Percentiles rank a stretch among this genome's conserved stretches.
Conservation (phyloP, 2,888 invertebrate genomes). For the Trachelus iudaicus region DNA sequence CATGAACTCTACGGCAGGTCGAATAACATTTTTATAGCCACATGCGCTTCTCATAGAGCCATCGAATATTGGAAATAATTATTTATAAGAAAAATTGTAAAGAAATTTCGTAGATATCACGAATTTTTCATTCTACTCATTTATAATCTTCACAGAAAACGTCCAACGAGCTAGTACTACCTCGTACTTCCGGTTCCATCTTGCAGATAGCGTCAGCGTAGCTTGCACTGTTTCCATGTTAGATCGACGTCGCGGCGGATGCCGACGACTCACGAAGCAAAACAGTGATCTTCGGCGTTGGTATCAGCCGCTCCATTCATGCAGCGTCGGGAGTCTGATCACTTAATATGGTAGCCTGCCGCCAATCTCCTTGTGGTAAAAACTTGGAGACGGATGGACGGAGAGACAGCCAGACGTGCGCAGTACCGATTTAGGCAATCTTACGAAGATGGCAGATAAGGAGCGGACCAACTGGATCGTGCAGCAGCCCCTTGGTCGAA, state of each 20-base stretch:
- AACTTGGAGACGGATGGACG: slow-evolving; percentile 37
- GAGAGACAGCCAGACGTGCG: slow-evolving; percentile 25
- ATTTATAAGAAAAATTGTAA: neutral
- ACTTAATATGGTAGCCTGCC: slow-evolving; percentile 50
- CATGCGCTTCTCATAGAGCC: no score
- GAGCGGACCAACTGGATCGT: slow-evolving; percentile 30
- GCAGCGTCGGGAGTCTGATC: slow-evolving; percentile 37
- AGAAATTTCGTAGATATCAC: neutral
- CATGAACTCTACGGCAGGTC: neutral
- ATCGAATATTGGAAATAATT: neutral
- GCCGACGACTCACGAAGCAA: slow-evolving; percentile 9
- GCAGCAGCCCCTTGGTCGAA: slow-evolving; percentile 25
- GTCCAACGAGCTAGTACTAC: neutral
- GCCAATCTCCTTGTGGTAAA: slow-evolving; percentile 44
- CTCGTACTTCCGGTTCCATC: neutral
- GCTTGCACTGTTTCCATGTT: neutral
- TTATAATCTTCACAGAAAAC: neutral
- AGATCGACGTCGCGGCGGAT: neutral
- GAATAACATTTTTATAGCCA: no score
- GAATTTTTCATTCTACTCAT: neutral
- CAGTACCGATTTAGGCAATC: slow-evolving; percentile 42
- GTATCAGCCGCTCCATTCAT: slow-evolving; percentile 48
- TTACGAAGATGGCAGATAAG: slow-evolving; percentile 37
- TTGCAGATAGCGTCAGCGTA: neutral
- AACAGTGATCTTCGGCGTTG: slow-evolving; percentile 27